Evolutionary conservation across 2,888 invertebrate genomes (phyloP).

Genomic region (Calliphora vomitoria): DNA sequence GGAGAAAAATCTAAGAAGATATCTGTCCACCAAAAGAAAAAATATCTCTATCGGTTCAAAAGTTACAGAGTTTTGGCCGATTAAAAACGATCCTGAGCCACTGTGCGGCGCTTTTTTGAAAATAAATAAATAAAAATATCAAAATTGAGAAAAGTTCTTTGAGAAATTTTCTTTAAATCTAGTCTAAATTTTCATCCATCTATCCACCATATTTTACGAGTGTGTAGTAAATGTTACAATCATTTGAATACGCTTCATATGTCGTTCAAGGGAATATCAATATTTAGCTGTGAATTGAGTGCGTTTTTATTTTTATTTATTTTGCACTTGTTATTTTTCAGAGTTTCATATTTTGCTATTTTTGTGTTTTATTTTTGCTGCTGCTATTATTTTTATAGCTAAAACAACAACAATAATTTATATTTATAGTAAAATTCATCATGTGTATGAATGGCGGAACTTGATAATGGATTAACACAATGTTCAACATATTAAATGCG

Average conservation of each 20-base stretch:
- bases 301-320: constrained; percentile 12
- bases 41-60: too few relatives aligned
- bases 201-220: too few relatives aligned
- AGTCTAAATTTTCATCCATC: not conserved
- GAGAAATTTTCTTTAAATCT: too few relatives aligned
- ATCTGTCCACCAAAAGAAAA: too few relatives aligned
- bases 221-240: too few relatives aligned
- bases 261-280: not conserved
- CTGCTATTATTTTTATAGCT: not conserved
- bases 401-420: constrained; percentile 26
- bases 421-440: constrained; percentile 57
- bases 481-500: constrained; percentile 47
- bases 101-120: too few relatives aligned
- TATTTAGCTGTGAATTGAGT: not conserved
- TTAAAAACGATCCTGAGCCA: too few relatives aligned
- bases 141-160: too few relatives aligned
- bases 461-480: constrained; percentile 61
- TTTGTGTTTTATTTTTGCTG: not conserved
- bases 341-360: not conserved
- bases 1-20: too few relatives aligned
- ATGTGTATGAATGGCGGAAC: constrained; percentile 51
- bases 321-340: constrained; percentile 21
- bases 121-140: not conserved
- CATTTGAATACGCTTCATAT: too few relatives aligned
- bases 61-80: too few relatives aligned